Evolutionary conservation across 2,797 vertebrate species (phyloP), one percentile per base, ranked within the genome.

Genomic region (Salmo trutta): DNA sequence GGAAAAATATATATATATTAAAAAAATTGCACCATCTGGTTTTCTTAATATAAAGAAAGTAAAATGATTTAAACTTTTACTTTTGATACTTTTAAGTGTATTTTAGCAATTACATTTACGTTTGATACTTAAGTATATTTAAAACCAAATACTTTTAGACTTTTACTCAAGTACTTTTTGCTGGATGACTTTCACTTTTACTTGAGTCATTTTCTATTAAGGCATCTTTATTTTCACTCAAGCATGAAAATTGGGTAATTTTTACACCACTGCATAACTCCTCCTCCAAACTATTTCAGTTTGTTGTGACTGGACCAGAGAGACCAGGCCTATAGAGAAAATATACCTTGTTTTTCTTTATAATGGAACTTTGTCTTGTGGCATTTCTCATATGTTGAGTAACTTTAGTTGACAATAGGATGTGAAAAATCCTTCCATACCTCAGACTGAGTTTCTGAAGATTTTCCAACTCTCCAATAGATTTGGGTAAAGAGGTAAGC

Each of bases 381-480:
- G 16, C 16, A 5, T 5, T 19, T 19, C 12, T 53, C 15, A 54
- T 54, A 1, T 56, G 54, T 56, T 56, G 17, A 56, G 5, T n/a
- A 56, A 56, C 12, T 54, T 41, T 16, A 54, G 16, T 54, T 54
- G 15, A 15, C 54, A 6, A 6, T 31, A 31, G 31, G 31, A 31
- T 31, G 31, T 31, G 31, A 31, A 31, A 56, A 62, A 62, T 62
- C 5, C n/a, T 17, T 7, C n/a, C 29, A 4, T 91, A 96, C 97
- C 97, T 98, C 83, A 98, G 89, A 84, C 96, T 94, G 54, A 99
- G 94, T 78, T 96, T 96, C 90, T 98, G 96, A 41, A 99, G 95
- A 81, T 97, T 95, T 79, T 95, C 93, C 68, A 99, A 89, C 27
- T 95, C 94, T 85, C 95, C 95, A 74, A 99, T 83, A 81, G 96